A percentile compares a stretch with the other conserved stretches of the same genome.
Conservation (phyloP, 1,140 invertebrate genomes). For the Zaprionus vittiger region DNA sequence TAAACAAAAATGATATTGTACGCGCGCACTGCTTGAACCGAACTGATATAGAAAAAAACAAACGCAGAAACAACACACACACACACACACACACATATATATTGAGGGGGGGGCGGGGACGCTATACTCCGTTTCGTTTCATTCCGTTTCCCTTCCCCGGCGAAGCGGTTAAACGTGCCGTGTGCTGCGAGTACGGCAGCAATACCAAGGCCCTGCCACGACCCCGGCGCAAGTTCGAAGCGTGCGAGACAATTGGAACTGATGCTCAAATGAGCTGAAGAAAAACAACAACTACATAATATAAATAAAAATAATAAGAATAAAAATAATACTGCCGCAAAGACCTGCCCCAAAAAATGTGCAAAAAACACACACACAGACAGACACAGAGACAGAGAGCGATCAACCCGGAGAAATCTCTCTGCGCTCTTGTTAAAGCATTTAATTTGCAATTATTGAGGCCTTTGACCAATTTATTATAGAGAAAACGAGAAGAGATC, state of each 20-base stretch:
- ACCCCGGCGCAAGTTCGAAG: slow-evolving; percentile 44
- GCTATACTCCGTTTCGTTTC: background rate
- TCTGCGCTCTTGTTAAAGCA: slow-evolving; percentile 38
- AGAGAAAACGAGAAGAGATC: slow-evolving; percentile 32
- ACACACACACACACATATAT: background rate
- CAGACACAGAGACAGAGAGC: background rate
- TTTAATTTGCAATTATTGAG: slow-evolving; percentile 73
- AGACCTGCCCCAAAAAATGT: slow-evolving; percentile 41
- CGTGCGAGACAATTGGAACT: slow-evolving; percentile 37
- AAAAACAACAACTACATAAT: slow-evolving; percentile 9
- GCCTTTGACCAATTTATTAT: slow-evolving; percentile 73
- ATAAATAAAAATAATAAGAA: slow-evolving; percentile 28
- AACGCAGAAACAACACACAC: slow-evolving; percentile 1
- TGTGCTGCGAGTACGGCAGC: slow-evolving; percentile 26
- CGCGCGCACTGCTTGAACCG: slow-evolving; percentile 42
- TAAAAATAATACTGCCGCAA: slow-evolving; percentile 18
- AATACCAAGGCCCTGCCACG: slow-evolving; percentile 47
- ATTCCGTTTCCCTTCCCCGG: background rate
- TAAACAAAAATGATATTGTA: slow-evolving; percentile 70
- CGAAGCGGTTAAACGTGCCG: slow-evolving; percentile 20
- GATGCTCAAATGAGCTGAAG: background rate
- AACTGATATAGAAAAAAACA: slow-evolving; percentile 50
- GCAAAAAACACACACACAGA: slow-evolving; percentile 7
- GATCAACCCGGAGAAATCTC: slow-evolving; percentile 28
- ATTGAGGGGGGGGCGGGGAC: slow-evolving; percentile 5